Evolutionary conservation across 2,113 vertebrate species (phyloP).

Genomic region (Urocitellus parryii): DNA sequence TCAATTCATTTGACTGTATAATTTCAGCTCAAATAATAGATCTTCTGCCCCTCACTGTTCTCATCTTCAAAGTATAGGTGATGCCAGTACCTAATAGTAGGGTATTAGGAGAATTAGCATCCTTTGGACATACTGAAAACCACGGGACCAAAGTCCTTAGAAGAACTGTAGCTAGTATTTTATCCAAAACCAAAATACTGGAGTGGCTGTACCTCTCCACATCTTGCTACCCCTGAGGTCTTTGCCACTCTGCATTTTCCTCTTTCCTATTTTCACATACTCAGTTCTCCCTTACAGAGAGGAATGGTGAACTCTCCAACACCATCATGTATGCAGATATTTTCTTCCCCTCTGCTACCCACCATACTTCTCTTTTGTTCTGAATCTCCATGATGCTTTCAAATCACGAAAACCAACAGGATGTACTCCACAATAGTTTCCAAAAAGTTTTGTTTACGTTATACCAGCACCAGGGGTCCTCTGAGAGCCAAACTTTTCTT

Average conservation of each 20-base stretch:
- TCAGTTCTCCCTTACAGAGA: not conserved
- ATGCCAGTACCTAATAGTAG: not conserved
- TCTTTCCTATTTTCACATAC: not conserved
- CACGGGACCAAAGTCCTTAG: not conserved
- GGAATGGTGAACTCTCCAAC: not conserved
- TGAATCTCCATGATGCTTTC: not conserved
- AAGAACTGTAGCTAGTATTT: not conserved
- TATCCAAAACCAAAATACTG: not conserved
- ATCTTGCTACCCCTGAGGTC: not conserved
- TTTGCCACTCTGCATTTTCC: not conserved
- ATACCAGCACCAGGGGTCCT: not conserved
- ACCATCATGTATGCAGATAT: not conserved
- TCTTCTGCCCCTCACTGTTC: slow-evolving; percentile 49
- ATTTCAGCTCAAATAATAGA: not conserved
- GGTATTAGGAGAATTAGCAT: not conserved
- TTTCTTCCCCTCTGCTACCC: not conserved
- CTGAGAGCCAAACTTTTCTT: not conserved
- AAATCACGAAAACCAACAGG: not conserved
- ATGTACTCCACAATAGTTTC: not conserved
- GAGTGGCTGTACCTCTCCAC: not conserved
- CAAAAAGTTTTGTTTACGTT: not conserved
- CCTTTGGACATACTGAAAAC: not conserved
- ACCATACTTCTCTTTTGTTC: not conserved
- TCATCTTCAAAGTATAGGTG: slow-evolving; percentile 61
- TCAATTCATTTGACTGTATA: not conserved